Evolutionary conservation across 2,888 invertebrate species (phyloP), one percentile per base, ranked within the genome.

Genomic region (Galeopsomyia nigrocyanea): DNA sequence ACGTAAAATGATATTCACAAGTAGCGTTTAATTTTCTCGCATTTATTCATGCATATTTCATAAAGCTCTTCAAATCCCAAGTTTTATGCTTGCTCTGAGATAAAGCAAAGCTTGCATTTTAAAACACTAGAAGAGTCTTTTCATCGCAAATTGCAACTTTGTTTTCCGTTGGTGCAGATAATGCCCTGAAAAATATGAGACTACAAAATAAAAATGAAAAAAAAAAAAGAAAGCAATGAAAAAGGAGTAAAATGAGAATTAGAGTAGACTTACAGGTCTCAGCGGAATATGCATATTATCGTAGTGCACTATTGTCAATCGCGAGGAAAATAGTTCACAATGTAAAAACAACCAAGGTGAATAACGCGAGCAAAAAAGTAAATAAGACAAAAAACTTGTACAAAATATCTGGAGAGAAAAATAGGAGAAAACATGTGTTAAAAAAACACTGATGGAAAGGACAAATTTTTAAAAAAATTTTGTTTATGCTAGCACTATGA

Each of bases 111-210:
- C 7, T 39, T 10, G 39, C 39, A 39, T 39, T 39, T 7, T 17
- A 60, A 60, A 60, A 39, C 13, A 17, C 21, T 39, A 19, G 39
- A 51, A 58, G 51, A 51, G 58, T 46, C 21, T 51, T 68, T 46
- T 7, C 50, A 14, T 10, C 14, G 9, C 39, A 67, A 58, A 17
- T 50, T 19, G 14, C 7, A 57, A 57, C 49, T 57, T 60, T n/a
- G 14, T 47, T 56, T 9, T 67, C 13, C 1, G 22, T 39, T 39
- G 39, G 53, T 22, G 17, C 17, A 16, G n/a, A 47, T 19, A 68
- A 16, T 55, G 26, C 55, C 17, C 47, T 16, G 17, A 22, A 55
- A 50, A 68, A 26, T 53, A 53, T 17, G 13, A 19, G 17, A 53
- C 46, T 22, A 55, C 14, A 61, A 47, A 46, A 55, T 16, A 22